A percentile compares a stretch with the other conserved stretches of the same genome.
Evolutionary conservation across 2,888 invertebrate species (phyloP).

Genomic region (Alloscopus bannaensis): DNA sequence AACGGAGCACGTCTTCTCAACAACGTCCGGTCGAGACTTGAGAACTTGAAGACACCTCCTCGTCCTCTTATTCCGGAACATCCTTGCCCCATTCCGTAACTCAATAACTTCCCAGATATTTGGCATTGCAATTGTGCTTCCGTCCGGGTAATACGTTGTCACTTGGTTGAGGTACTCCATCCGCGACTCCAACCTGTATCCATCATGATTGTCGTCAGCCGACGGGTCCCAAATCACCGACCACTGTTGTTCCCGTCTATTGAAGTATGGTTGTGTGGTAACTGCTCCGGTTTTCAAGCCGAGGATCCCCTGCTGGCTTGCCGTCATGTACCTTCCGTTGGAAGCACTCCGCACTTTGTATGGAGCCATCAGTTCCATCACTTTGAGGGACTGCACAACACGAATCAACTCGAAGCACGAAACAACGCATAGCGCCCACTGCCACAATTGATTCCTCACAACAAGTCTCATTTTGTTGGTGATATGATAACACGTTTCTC

Average conservation of each 20-base stretch:
- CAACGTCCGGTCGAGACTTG: constrained; percentile 42
- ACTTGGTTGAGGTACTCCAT: constrained; percentile 66
- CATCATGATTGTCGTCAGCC: constrained; percentile 59
- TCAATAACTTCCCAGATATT: constrained; percentile 69
- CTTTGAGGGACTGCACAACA: constrained; percentile 34
- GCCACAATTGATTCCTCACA: not conserved
- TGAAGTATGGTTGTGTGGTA: constrained; percentile 50
- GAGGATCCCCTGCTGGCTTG: constrained; percentile 64
- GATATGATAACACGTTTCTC: too few relatives aligned
- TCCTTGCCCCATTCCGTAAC: constrained; percentile 41
- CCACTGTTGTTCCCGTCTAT: constrained; percentile 56
- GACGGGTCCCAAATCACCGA: constrained; percentile 65
- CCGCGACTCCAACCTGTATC: constrained; percentile 62
- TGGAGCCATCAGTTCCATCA: constrained; percentile 69
- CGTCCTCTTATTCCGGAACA: constrained; percentile 64
- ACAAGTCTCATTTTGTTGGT: not conserved
- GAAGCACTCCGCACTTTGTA: constrained; percentile 60
- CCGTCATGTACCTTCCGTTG: constrained; percentile 57
- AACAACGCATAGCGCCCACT: constrained; percentile 17
- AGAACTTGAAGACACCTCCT: constrained; percentile 60
- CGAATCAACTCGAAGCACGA: constrained; percentile 31
- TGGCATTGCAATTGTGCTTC: constrained; percentile 58
- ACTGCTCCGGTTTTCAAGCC: constrained; percentile 64
- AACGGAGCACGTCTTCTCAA: constrained; percentile 62
- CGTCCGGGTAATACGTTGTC: constrained; percentile 66